A percentile compares a stretch with the other conserved stretches of the same genome.
Evolutionary conservation across 2,113 vertebrate genomes (phyloP).

Genomic region (Bubo scandiacus): DNA sequence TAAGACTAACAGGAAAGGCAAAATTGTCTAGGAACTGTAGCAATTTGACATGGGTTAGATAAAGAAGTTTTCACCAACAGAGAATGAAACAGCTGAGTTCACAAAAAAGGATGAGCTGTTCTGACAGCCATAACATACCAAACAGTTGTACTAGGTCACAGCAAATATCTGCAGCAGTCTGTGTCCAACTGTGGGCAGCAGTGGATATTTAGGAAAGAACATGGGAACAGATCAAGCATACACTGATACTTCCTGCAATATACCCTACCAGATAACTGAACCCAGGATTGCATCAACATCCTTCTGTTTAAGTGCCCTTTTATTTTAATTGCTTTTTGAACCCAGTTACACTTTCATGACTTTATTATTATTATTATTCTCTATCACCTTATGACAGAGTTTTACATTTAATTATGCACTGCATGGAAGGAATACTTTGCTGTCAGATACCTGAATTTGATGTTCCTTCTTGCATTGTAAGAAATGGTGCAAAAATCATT

Average conservation of each 20-base stretch:
- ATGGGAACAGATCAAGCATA: neutral
- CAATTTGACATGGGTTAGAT: neutral
- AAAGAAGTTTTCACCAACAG: neutral
- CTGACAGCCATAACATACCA: neutral
- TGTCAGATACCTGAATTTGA: neutral
- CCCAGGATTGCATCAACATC: neutral
- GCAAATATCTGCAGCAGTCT: neutral
- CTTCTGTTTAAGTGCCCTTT: slow-evolving; percentile 4
- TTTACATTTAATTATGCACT: slow-evolving; percentile 39
- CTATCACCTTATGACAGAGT: neutral
- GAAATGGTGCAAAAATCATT: neutral
- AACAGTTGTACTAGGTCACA: neutral
- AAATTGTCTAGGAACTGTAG: neutral
- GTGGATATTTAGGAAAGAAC: neutral
- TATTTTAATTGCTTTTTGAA: slow-evolving; percentile 17
- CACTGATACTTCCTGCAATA: neutral
- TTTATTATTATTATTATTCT: neutral
- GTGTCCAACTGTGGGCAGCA: neutral
- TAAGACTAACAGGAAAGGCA: neutral
- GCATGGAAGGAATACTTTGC: neutral
- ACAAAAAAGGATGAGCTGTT: neutral
- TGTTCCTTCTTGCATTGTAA: neutral
- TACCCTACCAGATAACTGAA: neutral
- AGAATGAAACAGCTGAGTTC: neutral
- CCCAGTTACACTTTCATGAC: neutral